These are phyloP conservation scores for Falco rusticolus DNA, from an alignment of 2,797 vertebrate genomes.

Conservation along the genomic window DNA sequence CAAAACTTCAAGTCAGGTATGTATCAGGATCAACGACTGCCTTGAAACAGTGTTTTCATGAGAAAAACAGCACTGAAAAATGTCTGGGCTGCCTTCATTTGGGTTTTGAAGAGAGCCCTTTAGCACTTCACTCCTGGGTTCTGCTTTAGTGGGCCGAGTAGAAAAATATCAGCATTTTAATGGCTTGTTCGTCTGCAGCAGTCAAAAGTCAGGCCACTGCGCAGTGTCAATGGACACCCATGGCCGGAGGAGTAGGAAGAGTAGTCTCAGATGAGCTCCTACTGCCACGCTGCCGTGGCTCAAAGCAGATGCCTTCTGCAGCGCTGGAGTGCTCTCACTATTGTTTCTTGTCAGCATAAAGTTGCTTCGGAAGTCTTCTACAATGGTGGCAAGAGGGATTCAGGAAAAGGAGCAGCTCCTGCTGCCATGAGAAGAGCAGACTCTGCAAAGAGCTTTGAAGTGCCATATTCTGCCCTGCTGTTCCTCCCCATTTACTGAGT, in stretches of 20 bases:
- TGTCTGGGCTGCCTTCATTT: neutral
- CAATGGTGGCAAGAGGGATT: neutral
- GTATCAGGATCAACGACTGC: neutral
- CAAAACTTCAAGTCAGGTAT: neutral
- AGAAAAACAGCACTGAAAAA: slow-evolving; percentile 7
- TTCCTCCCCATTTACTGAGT: neutral
- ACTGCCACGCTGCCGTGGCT: neutral
- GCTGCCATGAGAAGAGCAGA: neutral
- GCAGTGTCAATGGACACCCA: neutral
- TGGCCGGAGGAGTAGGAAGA: neutral
- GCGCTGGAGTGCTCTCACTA: neutral
- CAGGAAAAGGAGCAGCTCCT: neutral
- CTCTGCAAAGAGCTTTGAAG: neutral
- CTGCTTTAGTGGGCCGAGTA: neutral
- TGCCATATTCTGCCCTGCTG: neutral
- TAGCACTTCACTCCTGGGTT: neutral
- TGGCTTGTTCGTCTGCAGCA: neutral
- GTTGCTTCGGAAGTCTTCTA: neutral
- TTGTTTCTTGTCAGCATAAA: neutral
- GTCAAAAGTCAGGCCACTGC: neutral
- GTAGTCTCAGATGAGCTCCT: neutral
- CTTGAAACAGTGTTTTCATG: neutral
- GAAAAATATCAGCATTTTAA: neutral
- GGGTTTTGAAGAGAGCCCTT: neutral
- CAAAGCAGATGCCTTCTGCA: neutral